Conservation (phyloP, 2,888 invertebrate species). For the Trissoscelio sp. region DNA sequence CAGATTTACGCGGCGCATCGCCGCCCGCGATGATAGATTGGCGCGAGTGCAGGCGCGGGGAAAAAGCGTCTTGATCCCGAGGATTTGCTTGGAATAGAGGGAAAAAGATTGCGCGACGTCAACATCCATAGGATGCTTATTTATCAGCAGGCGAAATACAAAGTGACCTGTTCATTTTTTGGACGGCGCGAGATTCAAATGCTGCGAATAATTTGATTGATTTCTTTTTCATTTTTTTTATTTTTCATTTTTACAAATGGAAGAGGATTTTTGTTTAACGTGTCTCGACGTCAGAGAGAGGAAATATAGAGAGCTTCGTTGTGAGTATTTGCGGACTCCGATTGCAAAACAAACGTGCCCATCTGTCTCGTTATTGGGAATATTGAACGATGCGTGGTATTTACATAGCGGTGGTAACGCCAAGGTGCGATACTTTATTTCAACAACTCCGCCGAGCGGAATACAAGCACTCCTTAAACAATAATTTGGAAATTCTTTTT, state of each 20-base stretch:
- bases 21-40: conserved; percentile 60
- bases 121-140: conserved; percentile 71
- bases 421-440: conserved; percentile 51
- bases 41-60: background rate
- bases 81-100: conserved; percentile 54
- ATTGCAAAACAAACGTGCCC: conserved; percentile 76
- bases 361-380: conserved; percentile 59
- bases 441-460: conserved; percentile 23
- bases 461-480: conserved; percentile 7
- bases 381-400: conserved; percentile 73
- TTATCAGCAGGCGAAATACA: conserved; percentile 67
- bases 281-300: conserved; percentile 38
- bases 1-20: conserved; percentile 37
- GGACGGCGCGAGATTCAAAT: conserved; percentile 30
- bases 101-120: conserved; percentile 63
- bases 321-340: conserved; percentile 76
- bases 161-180: conserved; percentile 50
- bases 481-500: conserved; percentile 19
- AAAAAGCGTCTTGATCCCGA: conserved; percentile 53
- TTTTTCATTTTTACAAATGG: too few species aligned
- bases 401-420: conserved; percentile 72
- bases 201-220: conserved; percentile 41
- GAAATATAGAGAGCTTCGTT: too few species aligned
- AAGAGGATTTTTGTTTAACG: conserved; percentile 7
- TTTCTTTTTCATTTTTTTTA: conserved; percentile 24